These are phyloP conservation scores for Cairina moschata DNA, from an alignment of 2,113 vertebrate species.

Conservation along the genomic window DNA sequence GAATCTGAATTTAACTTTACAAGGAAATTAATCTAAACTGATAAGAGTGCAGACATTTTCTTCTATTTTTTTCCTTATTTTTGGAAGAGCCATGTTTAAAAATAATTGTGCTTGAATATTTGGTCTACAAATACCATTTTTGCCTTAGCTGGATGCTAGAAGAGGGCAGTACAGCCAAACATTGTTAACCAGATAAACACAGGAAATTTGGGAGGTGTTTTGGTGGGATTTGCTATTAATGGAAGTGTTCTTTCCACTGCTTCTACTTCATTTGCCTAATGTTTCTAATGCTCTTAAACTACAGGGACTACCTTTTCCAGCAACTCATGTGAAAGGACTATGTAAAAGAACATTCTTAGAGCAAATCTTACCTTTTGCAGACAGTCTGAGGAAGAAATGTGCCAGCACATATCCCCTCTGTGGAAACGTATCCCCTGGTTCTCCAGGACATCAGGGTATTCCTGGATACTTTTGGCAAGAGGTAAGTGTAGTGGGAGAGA, in stretches of 20 bases:
- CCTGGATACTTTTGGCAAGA: slow-evolving; percentile 74
- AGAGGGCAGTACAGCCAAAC: neutral
- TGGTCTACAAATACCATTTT: neutral
- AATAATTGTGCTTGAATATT: neutral
- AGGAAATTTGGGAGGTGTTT: neutral
- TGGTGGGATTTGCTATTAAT: neutral
- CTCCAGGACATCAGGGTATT: slow-evolving; percentile 67
- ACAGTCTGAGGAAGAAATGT: slow-evolving; percentile 78
- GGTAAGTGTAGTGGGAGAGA: slow-evolving; percentile 58
- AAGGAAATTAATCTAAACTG: neutral
- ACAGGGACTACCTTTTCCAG: slow-evolving; percentile 74
- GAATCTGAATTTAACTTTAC: neutral
- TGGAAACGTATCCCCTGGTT: slow-evolving; percentile 77
- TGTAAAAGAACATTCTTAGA: slow-evolving; percentile 80
- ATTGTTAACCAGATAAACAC: slow-evolving; percentile 9
- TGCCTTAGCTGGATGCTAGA: neutral
- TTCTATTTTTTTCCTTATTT: neutral
- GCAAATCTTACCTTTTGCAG: slow-evolving; percentile 81
- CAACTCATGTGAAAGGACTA: slow-evolving; percentile 70
- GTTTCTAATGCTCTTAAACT: neutral
- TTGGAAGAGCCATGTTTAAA: neutral
- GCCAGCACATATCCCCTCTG: slow-evolving; percentile 78
- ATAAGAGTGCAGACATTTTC: neutral
- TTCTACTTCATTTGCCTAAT: slow-evolving; percentile 2
- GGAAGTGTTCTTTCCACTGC: neutral